Evolutionary conservation across 1,140 invertebrate genomes (phyloP).

Genomic region (Conus ventricosus): DNA sequence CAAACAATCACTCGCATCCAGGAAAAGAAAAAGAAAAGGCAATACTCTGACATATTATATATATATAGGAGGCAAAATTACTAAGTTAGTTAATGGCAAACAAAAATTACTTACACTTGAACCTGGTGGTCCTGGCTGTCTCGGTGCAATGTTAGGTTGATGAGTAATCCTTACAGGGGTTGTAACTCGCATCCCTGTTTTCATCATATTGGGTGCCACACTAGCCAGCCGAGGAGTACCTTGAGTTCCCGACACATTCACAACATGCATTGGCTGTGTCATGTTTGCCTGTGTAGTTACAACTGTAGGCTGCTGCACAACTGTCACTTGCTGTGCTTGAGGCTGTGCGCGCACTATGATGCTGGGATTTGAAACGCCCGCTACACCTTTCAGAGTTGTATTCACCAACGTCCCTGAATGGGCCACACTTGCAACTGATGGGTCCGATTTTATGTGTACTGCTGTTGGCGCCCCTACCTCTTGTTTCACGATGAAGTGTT

Average conservation of each 20-base stretch:
- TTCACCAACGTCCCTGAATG: slow-evolving; percentile 30
- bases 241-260: slow-evolving; percentile 80
- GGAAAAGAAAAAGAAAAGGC: too few species aligned
- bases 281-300: slow-evolving; percentile 60
- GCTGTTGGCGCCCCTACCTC: neutral
- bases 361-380: slow-evolving; percentile 54
- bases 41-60: too few species aligned
- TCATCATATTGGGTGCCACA: slow-evolving; percentile 12
- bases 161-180: slow-evolving; percentile 50
- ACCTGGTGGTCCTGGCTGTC: slow-evolving; percentile 78
- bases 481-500: slow-evolving; percentile 36
- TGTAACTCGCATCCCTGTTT: slow-evolving; percentile 34
- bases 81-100: neutral
- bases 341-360: slow-evolving; percentile 60
- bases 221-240: slow-evolving; percentile 36
- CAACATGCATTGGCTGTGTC: slow-evolving; percentile 81
- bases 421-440: slow-evolving; percentile 7
- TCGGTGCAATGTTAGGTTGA: slow-evolving; percentile 80
- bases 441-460: slow-evolving; percentile 33
- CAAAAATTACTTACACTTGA: slow-evolving; percentile 53
- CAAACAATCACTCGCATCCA: too few species aligned
- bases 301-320: slow-evolving; percentile 65
- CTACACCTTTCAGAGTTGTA: slow-evolving; percentile 37
- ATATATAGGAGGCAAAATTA: too few species aligned
- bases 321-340: slow-evolving; percentile 58